Percentiles rank a stretch among this genome's conserved stretches.
Conservation (phyloP, 1,140 invertebrate genomes). For the Hyles euphorbiae region DNA sequence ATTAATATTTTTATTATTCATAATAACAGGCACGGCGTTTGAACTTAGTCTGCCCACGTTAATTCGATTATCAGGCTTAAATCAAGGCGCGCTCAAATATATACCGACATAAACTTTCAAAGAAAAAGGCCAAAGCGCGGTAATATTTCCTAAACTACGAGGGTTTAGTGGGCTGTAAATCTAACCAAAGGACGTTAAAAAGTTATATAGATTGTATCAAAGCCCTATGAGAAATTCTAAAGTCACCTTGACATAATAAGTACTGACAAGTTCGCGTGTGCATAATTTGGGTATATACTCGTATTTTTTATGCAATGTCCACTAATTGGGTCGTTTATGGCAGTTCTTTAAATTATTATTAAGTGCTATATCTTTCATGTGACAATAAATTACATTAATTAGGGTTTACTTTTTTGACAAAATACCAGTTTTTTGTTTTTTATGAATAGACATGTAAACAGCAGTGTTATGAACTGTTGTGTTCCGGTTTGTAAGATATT, state of each 20-base stretch:
- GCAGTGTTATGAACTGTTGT: too few species aligned
- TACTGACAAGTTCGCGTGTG: neutral
- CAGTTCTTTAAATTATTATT: too few species aligned
- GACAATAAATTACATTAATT: too few species aligned
- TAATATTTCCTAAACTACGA: slow-evolving; percentile 20
- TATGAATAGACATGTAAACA: too few species aligned
- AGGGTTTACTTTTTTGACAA: too few species aligned
- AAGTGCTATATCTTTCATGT: too few species aligned
- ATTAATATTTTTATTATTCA: slow-evolving; percentile 1
- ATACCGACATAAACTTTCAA: slow-evolving; percentile 34
- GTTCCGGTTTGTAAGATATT: too few species aligned
- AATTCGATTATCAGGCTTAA: slow-evolving; percentile 27
- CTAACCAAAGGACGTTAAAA: slow-evolving; percentile 17
- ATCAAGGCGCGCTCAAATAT: slow-evolving; percentile 34
- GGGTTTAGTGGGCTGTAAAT: slow-evolving; percentile 26
- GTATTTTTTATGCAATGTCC: too few species aligned
- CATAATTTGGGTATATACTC: slow-evolving; percentile 1
- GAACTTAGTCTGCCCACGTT: slow-evolving; percentile 19
- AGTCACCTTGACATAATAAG: too few species aligned
- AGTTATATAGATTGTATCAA: slow-evolving; percentile 3
- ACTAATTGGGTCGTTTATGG: too few species aligned
- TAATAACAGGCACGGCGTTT: slow-evolving; percentile 7
- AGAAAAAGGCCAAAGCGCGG: slow-evolving; percentile 27
- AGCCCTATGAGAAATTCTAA: too few species aligned
- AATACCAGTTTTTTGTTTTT: too few species aligned